phyloP scores from a whole-genome alignment of 2,113 vertebrate genomes.

The Entomyzon cyanotis region DNA sequence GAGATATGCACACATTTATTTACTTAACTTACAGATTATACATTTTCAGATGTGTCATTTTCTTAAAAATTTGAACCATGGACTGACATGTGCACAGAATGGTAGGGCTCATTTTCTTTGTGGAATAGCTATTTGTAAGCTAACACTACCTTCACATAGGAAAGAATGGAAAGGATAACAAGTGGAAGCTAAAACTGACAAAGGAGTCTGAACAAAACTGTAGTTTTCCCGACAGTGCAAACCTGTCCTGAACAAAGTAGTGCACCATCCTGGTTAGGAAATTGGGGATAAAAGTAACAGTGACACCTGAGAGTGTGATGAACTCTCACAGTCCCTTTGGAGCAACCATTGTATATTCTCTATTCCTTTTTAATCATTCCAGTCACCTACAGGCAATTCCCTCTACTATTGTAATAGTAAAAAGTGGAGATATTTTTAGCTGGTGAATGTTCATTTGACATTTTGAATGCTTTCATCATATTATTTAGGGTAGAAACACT shows the following conservation, averaged over 20 bases:
- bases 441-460: conserved; percentile 68
- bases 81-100: background rate
- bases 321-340: conserved; percentile 47
- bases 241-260: conserved; percentile 10
- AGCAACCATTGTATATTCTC: conserved; percentile 38
- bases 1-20: background rate
- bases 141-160: background rate
- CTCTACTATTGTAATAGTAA: conserved; percentile 54
- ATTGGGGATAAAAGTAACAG: conserved; percentile 59
- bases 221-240: background rate
- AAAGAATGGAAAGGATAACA: background rate
- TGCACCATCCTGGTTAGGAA: conserved; percentile 21
- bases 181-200: conserved; percentile 15
- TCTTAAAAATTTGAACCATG: background rate
- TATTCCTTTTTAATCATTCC: conserved; percentile 73
- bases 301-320: conserved; percentile 22
- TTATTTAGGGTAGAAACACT: conserved; percentile 75
- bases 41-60: background rate
- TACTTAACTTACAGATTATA: background rate
- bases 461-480: conserved; percentile 74
- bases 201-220: conserved; percentile 18
- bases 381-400: conserved; percentile 60
- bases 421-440: conserved; percentile 74
- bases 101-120: background rate
- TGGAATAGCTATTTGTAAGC: background rate